A percentile compares a stretch with the other conserved stretches of the same genome.
These are phyloP conservation scores for Platalea minor DNA, from an alignment of 2,797 vertebrate genomes.

Conservation along the genomic window DNA sequence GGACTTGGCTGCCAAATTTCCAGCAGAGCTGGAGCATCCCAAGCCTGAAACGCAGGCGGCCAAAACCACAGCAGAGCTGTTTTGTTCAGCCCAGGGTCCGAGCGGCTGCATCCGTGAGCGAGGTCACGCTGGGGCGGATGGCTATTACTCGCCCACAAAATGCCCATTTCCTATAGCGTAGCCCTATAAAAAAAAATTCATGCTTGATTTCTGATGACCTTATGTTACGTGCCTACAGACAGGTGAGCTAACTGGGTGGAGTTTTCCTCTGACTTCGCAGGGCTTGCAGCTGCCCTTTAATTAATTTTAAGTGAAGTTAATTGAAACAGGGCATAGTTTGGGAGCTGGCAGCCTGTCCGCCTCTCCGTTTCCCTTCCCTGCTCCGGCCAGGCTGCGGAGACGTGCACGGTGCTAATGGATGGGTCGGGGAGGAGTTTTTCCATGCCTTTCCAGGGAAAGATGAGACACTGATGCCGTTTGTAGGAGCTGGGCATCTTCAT, in stretches of 20 bases:
- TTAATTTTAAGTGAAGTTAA: conserved; percentile 34
- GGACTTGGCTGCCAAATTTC: background rate
- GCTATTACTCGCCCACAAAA: background rate
- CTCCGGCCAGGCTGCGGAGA: background rate
- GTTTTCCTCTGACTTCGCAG: background rate
- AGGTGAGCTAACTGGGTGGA: conserved; percentile 46
- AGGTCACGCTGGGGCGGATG: background rate
- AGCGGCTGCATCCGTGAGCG: background rate
- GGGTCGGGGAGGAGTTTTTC: background rate
- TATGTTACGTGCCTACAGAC: conserved; percentile 37
- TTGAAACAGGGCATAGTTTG: background rate
- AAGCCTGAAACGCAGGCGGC: background rate
- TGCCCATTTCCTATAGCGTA: conserved; percentile 1
- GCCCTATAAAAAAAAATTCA: background rate
- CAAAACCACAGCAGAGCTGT: background rate
- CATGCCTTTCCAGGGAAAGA: background rate
- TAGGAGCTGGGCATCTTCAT: background rate
- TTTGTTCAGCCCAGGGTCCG: background rate
- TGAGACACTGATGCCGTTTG: accelerated
- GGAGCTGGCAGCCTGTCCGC: background rate
- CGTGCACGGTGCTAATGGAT: accelerated
- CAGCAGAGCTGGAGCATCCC: background rate
- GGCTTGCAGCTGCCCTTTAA: conserved; percentile 47
- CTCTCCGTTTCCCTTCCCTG: background rate
- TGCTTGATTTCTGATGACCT: background rate